Evolutionary conservation across 1,140 invertebrate genomes (phyloP), one percentile per base, ranked within the genome.

Genomic region (Mizuhopecten yessoensis): DNA sequence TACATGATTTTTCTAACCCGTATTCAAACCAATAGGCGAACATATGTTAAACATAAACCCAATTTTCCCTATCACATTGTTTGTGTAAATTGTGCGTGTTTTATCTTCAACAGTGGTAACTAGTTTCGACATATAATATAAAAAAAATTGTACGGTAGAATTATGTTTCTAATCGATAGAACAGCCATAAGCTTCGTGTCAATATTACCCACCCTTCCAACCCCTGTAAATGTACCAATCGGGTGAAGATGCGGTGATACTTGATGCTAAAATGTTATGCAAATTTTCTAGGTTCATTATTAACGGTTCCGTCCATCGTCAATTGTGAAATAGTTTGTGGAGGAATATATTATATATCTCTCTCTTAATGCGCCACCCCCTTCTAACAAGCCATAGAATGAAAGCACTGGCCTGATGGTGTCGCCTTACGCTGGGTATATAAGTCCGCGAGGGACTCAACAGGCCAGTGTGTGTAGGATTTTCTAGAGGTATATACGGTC

Each of bases 261-360:
- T n/a, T 75, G 57, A 75, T 75, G n/a, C 29, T 75, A n/a, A 75
- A 23, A 75, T 75, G 57, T 29, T 75, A 75, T 75, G 57, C 57
- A 75, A 75, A 75, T 75, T 75, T 17, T 75, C 57, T 29, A 75
- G 57, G 57, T 13, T 75, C 57, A 75, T 29, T 75, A 75, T 75
- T 75, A 11, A 75, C 17, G 57, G 57, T n/a, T 75, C 57, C 57
- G 2, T 75, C 45, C 57, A 29, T 3, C 23, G 57, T 75, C 57
- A 29, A 75, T 75, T 75, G 57, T 75, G 57, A 75, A 75, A 57
- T 57, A 57, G 45, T 57, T 45, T 13, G 9, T 13, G 0, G 57
- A 75, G 57, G 57, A n/a, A 75, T 75, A 75, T 75, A 75, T 75
- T 75, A 75, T 5, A 75, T 45, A 45, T 9, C 9, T 45, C 9